phyloP scores from a whole-genome alignment of 2,797 vertebrate genomes.

The Gorsachius magnificus region DNA sequence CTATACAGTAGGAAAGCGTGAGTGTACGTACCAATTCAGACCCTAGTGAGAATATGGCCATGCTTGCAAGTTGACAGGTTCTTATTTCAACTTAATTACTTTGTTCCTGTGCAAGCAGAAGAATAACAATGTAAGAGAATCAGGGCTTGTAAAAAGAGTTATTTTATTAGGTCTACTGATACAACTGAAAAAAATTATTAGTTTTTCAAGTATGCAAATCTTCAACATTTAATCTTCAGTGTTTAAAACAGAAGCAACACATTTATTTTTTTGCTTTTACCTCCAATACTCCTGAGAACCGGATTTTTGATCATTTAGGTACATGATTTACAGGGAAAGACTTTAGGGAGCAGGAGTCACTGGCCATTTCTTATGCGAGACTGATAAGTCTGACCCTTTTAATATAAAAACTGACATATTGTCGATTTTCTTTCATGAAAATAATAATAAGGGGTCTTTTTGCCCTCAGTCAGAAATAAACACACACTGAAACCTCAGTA shows the following conservation, averaged over 20 bases:
- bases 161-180: not conserved
- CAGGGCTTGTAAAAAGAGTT: not conserved
- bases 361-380: not conserved
- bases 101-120: not conserved
- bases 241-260: not conserved
- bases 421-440: not conserved
- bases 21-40: not conserved
- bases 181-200: not conserved
- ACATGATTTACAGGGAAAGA: not conserved
- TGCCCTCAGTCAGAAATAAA: not conserved
- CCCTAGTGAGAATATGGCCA: not conserved
- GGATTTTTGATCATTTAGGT: not conserved
- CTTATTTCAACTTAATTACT: not conserved
- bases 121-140: not conserved
- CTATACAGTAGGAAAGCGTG: not conserved
- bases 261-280: not conserved
- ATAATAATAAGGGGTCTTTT: not conserved
- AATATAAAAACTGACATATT: not conserved
- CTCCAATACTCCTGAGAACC: not conserved
- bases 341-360: not conserved
- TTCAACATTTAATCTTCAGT: not conserved
- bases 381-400: not conserved
- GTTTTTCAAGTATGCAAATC: not conserved
- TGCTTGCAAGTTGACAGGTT: not conserved
- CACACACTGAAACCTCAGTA: not conserved